Evolutionary conservation across 2,888 invertebrate species (phyloP), one percentile per base, ranked within the genome.

Genomic region (Drosophila hamatofila): DNA sequence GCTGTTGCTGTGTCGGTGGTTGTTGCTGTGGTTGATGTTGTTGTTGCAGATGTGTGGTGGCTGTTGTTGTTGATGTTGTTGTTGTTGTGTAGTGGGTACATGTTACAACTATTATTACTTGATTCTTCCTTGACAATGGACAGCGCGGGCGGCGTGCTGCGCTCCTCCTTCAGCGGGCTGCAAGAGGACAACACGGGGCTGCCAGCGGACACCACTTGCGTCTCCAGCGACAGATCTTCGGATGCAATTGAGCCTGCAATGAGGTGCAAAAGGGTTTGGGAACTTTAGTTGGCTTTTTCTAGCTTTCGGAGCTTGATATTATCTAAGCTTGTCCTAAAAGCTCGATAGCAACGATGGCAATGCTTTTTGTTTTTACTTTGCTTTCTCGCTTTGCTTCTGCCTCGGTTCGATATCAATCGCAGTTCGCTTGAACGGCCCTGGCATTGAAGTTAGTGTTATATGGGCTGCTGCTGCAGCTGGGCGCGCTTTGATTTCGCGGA

Each of bases 171-270:
- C 91, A 95, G 94, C 57, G 95, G 94, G 82, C 95, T 95, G 75
- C 94, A 94, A 84, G 93, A 88, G 81, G 93, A 89, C 80, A 93
- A 75, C 90, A 79, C 93, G 79, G 92, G 94, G 91, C 92, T 94
- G 65, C 90, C 84, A 57, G 91, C 89, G 59, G 92, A 89, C 51
- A 91, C 85, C 87, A 90, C 93, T 92, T 92, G 93, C 74, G 93
- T 95, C 90, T 95, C 95, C 91, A 96, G 93, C 39, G 96, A 96
- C 70, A 97, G 93, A 92, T 97, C 96, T 92, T 96, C 96, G 88
- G 96, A 96, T 90, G 96, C 95, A 92, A 97, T 94, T 86, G 96
- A 95, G 94, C 97, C 97, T 97, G 94, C 41, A 95, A 80, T 27
- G 46, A 41, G 23, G 16, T 51, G 11, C 39, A 23, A 80, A 46